These are phyloP conservation scores for Podotricha telesiphe DNA, from an alignment of 2,888 invertebrate species.

Conservation along the genomic window DNA sequence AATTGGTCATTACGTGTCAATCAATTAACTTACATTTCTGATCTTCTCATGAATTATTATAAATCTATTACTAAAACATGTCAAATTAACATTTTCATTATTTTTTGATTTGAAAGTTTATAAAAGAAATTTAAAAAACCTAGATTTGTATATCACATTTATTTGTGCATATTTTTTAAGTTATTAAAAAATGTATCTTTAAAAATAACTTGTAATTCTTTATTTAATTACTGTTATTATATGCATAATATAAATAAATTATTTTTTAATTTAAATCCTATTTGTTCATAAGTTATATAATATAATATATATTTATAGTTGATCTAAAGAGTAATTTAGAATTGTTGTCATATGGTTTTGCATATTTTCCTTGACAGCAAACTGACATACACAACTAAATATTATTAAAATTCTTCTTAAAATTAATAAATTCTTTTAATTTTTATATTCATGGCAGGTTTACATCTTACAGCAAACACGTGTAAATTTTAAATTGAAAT, in stretches of 20 bases:
- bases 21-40: neutral
- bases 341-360: neutral
- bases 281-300: neutral
- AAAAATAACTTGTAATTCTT: neutral
- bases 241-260: neutral
- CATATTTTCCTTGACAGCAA: neutral
- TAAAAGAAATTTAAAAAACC: too few species aligned
- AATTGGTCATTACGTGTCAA: neutral
- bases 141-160: neutral
- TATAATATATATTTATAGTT: neutral
- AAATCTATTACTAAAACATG: too few species aligned
- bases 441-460: conserved; percentile 26
- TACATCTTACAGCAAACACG: conserved; percentile 7
- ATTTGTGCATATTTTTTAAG: neutral
- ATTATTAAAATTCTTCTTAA: conserved; percentile 16
- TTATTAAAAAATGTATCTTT: neutral
- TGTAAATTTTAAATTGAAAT: neutral
- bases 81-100: too few species aligned
- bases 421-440: conserved; percentile 32
- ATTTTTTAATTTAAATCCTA: neutral
- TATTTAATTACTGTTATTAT: neutral
- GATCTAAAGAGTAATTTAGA: neutral
- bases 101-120: too few species aligned
- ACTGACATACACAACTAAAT: neutral
- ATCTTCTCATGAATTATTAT: neutral